Percentiles rank a stretch among this genome's conserved stretches.
Evolutionary conservation across 1,140 invertebrate genomes (phyloP).

Genomic region (Steinernema feltiae): DNA sequence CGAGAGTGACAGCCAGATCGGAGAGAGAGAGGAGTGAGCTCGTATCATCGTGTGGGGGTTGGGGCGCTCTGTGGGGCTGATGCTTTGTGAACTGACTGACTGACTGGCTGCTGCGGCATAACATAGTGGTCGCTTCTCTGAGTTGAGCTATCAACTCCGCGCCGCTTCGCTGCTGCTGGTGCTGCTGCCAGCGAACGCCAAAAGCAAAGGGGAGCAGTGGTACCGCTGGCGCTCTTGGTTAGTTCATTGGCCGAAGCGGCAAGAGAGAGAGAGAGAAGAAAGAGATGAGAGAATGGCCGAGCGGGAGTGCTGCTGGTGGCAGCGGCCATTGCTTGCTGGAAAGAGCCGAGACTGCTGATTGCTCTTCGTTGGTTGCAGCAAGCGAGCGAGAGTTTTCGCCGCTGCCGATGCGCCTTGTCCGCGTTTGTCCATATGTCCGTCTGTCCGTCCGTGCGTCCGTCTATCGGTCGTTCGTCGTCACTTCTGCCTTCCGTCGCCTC

Average conservation of each 20-base stretch:
- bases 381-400: neutral
- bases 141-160: neutral
- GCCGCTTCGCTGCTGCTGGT: neutral
- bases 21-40: no score
- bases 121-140: neutral
- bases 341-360: neutral
- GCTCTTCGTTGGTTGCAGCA: neutral
- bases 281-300: neutral
- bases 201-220: neutral
- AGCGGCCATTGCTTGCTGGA: neutral
- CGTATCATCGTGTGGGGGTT: conserved; percentile 3
- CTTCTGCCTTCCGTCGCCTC: neutral
- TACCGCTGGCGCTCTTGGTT: neutral
- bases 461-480: neutral
- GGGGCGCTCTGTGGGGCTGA: neutral
- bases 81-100: neutral
- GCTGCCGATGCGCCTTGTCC: neutral
- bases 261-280: neutral
- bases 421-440: neutral
- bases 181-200: neutral
- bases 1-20: neutral
- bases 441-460: neutral
- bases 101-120: neutral
- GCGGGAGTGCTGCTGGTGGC: neutral
- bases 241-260: neutral